Conservation (phyloP, 2,888 invertebrate species). For the Caenorhabditis uteleia region DNA sequence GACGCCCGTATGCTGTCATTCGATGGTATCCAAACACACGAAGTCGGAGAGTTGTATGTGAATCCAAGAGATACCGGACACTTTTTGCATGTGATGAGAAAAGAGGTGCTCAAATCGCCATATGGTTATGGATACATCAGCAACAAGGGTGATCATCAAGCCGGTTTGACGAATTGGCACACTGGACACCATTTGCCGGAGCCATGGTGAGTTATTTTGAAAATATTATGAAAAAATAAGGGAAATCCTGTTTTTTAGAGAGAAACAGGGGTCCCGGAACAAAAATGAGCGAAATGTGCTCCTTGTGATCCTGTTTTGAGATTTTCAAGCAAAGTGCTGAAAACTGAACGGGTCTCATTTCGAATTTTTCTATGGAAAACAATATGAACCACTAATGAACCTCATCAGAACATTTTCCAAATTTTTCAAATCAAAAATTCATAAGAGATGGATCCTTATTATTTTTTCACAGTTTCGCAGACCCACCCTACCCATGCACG, state of each 20-base stretch:
- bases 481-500: too few relatives aligned
- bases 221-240: neutral
- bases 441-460: too few relatives aligned
- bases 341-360: too few relatives aligned
- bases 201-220: conserved; percentile 48
- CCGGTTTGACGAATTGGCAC: conserved; percentile 47
- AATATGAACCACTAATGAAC: too few relatives aligned
- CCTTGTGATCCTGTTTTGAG: too few relatives aligned
- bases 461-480: too few relatives aligned
- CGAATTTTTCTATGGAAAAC: too few relatives aligned
- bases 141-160: conserved; percentile 54
- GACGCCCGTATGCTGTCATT: conserved; percentile 56
- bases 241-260: neutral
- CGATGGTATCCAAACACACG: conserved; percentile 57
- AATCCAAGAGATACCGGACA: conserved; percentile 62
- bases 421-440: too few relatives aligned
- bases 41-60: conserved; percentile 65
- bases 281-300: too few relatives aligned
- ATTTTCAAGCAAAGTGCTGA: too few relatives aligned
- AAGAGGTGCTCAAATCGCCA: conserved; percentile 63
- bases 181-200: conserved; percentile 58
- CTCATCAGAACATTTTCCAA: too few relatives aligned
- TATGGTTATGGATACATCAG: conserved; percentile 62
- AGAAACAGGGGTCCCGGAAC: too few relatives aligned
- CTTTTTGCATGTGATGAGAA: conserved; percentile 63